phyloP scores from a whole-genome alignment of 2,113 vertebrate species.

The Pterocles burchelli region DNA sequence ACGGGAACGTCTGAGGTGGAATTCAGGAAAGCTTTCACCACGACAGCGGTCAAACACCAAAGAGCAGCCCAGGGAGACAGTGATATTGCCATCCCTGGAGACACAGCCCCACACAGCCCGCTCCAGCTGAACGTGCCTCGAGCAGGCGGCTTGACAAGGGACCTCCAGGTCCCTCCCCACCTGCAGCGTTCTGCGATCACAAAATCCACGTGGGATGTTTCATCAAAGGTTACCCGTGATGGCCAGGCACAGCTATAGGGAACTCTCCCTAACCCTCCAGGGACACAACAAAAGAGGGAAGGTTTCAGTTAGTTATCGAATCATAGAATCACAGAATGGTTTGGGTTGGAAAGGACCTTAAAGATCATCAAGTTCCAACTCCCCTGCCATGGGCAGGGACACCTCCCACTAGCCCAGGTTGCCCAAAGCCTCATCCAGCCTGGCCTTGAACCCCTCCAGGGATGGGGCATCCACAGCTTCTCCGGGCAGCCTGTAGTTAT shows the following conservation, averaged over 20 bases:
- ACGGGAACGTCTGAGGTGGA: not conserved
- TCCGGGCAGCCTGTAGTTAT: not conserved
- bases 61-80: not conserved
- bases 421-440: too few species aligned
- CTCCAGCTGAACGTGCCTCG: accelerated
- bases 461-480: too few species aligned
- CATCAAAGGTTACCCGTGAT: not conserved
- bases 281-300: not conserved
- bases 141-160: not conserved
- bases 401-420: too few species aligned
- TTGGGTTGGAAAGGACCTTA: too few species aligned
- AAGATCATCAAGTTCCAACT: too few species aligned
- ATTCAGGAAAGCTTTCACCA: not conserved
- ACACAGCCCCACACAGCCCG: not conserved
- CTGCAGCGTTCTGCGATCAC: not conserved
- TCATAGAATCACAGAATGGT: too few species aligned
- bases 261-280: not conserved
- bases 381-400: too few species aligned
- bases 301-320: not conserved
- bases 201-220: not conserved
- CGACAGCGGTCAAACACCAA: not conserved
- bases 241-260: not conserved
- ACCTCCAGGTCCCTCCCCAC: not conserved
- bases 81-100: not conserved
- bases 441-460: too few species aligned